Base-by-base conservation (phyloP, 2,113 vertebrate genomes). In the Nothocercus nigrocapillus region DNA sequence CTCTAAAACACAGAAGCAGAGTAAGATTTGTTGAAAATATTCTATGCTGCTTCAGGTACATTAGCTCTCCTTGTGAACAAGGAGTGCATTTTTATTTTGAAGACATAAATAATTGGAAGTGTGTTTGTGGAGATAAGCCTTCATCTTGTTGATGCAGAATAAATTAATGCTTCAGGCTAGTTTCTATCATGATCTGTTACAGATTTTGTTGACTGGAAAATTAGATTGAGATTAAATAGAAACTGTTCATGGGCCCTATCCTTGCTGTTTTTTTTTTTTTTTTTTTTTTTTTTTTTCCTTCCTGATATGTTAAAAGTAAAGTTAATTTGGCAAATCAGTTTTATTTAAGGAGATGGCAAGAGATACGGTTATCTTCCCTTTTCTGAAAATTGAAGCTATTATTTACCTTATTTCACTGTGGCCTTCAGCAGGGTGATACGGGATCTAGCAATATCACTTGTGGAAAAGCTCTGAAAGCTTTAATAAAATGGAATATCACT, bases 301-400 rank as follows among this genome's bases (percentile, higher is more conserved):
- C 44, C 59, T 38, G 61, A 79, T 83, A 83, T 56, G 16, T 94
- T 94, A 28, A 83, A 83, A 74, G 13, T 88, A 62, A 88, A 56
- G 70, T 93, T 78, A 88, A 62, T 75, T 68, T 34, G 75, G 77
- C 38, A 89, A 89, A 82, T 82, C 0, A 0, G 36, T 79, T 89
- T 89, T 89, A 51, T 79, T 84, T 85, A 88, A 90, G 80, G 61
- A 89, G 73, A 86, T 93, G 69, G 61, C 69, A 90, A 90, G 77
- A 90, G 51, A 86, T 63, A 4, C 3, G 7, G 3, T 56, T 95
- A 44, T 79, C 17, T 38, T 88, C 70, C 28, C 63, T 69, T 58
- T 49, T 94, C 53, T 85, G 28, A 64, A 88, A 91, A 82, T 40
- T 4, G 76, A 82, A 79, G 22, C 70, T 64, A 38, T 61, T 85